Percentiles rank a stretch among this genome's conserved stretches.
Conservation (phyloP, 2,113 vertebrate species). For the Spheniscus mendiculus region DNA sequence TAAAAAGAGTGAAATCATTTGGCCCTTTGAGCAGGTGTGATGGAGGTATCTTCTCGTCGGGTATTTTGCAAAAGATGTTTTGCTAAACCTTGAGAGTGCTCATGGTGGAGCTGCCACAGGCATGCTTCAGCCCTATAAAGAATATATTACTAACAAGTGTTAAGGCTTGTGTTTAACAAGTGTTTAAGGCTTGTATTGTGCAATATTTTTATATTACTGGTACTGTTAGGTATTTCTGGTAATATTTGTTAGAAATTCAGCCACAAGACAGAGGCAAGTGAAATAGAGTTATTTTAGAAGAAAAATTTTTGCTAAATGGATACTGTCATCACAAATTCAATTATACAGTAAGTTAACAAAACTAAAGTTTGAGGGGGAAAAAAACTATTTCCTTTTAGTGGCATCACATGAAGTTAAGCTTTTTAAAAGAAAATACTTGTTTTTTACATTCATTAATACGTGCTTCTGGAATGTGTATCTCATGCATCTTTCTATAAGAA, state of each 20-base stretch:
- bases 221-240: background rate
- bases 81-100: background rate
- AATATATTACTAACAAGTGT: accelerated
- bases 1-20: background rate
- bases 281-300: background rate
- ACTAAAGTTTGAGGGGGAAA: background rate
- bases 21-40: background rate
- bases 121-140: background rate
- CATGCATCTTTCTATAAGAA: background rate
- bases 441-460: background rate
- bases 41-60: background rate
- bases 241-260: background rate
- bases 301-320: background rate
- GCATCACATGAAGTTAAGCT: background rate
- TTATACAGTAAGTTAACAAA: background rate
- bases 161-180: background rate
- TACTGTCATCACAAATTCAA: background rate
- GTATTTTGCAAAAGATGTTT: background rate
- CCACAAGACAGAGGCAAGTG: background rate
- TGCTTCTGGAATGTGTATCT: background rate
- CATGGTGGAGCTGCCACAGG: background rate
- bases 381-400: background rate
- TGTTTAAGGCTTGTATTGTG: background rate
- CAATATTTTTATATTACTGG: background rate
- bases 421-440: background rate